phyloP scores from a whole-genome alignment of 1,140 invertebrate genomes.

The Calephelis virginiensis region DNA sequence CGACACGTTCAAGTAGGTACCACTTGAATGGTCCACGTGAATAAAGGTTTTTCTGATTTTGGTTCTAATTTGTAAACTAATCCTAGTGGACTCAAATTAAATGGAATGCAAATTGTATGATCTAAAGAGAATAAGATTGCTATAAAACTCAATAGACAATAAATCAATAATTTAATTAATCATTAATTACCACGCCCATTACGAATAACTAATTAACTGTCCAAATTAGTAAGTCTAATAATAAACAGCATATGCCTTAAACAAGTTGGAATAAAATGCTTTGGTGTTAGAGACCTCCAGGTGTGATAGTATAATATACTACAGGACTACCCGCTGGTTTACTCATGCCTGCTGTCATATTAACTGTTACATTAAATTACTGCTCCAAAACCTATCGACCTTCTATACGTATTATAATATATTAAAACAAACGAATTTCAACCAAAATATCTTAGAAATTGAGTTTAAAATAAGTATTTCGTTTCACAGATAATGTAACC shows the following conservation, averaged over 20 bases:
- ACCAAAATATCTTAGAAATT: slow-evolving; percentile 21
- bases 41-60: no score
- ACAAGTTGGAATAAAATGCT: slow-evolving; percentile 63
- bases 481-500: slow-evolving; percentile 24
- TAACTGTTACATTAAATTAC: slow-evolving; percentile 79
- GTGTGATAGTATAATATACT: slow-evolving; percentile 75
- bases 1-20: no score
- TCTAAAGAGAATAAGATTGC: no score
- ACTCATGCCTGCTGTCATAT: slow-evolving; percentile 76
- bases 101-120: no score
- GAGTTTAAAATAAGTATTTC: slow-evolving; percentile 25
- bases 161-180: slow-evolving; percentile 21
- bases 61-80: no score
- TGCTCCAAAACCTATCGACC: slow-evolving; percentile 60
- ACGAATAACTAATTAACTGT: slow-evolving; percentile 63
- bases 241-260: slow-evolving; percentile 59
- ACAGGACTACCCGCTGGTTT: slow-evolving; percentile 70
- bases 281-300: slow-evolving; percentile 62
- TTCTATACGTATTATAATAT: slow-evolving; percentile 57
- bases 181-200: slow-evolving; percentile 3
- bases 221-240: slow-evolving; percentile 61
- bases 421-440: slow-evolving; percentile 27
- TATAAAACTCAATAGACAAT: no score
- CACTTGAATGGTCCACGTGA: no score
- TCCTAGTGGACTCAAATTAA: no score